These are phyloP conservation scores for Aphelenchoides besseyi DNA, from an alignment of 1,140 invertebrate species.

Conservation along the genomic window DNA sequence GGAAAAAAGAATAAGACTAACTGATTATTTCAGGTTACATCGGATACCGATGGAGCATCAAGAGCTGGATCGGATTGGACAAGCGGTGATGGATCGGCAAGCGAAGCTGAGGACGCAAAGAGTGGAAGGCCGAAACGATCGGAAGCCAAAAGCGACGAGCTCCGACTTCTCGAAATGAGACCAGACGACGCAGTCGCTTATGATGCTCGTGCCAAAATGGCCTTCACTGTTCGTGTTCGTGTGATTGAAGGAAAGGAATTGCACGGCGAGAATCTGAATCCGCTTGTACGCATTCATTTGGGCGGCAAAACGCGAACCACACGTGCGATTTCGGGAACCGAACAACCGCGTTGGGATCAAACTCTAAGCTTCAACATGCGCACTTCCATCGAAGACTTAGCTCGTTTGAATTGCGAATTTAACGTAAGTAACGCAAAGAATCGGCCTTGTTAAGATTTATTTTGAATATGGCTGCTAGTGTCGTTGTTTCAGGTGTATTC, in stretches of 20 bases:
- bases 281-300: conserved; percentile 19
- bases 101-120: neutral
- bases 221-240: conserved; percentile 16
- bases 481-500: conserved; percentile 31
- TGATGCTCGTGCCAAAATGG: conserved; percentile 5
- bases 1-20: neutral
- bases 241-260: conserved; percentile 34
- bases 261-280: conserved; percentile 27
- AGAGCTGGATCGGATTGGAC: conserved; percentile 20
- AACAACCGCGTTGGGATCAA: conserved; percentile 29
- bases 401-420: conserved; percentile 14
- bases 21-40: no score
- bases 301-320: conserved; percentile 24
- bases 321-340: conserved; percentile 14
- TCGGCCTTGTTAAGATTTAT: neutral
- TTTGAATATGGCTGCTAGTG: neutral
- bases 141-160: neutral
- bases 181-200: conserved; percentile 12
- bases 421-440: conserved; percentile 23
- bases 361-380: conserved; percentile 26
- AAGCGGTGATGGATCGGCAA: neutral
- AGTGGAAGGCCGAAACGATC: neutral
- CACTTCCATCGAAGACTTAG: conserved; percentile 20
- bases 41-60: neutral
- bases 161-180: conserved; percentile 4